A percentile compares a stretch with the other conserved stretches of the same genome.
These are phyloP conservation scores for Strigamia transsilvanica DNA, from an alignment of 2,888 invertebrate species.

Conservation along the genomic window DNA sequence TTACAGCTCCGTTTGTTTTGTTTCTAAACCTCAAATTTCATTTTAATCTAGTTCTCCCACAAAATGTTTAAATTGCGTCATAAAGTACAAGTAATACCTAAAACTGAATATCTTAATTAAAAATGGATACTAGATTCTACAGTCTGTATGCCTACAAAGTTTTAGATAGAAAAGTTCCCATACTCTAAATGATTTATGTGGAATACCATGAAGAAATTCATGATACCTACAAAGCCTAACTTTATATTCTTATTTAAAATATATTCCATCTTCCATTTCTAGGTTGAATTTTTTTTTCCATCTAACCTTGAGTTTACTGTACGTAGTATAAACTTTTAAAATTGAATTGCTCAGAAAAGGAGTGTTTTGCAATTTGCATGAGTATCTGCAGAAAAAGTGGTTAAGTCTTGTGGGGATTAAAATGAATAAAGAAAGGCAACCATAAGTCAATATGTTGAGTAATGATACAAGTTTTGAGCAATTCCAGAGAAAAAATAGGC, in stretches of 20 bases:
- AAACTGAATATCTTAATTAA: not conserved
- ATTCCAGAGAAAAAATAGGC: conserved; percentile 22
- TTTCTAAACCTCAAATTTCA: not conserved
- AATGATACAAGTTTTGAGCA: conserved; percentile 32
- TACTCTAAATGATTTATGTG: not conserved
- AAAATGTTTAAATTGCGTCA: conserved; percentile 43
- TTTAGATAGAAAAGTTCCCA: conserved; percentile 12
- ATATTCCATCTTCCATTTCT: conserved; percentile 18
- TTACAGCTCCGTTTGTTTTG: not conserved
- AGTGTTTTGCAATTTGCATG: not conserved
- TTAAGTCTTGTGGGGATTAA: not conserved
- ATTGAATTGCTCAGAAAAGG: conserved; percentile 20
- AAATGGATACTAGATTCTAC: not conserved
- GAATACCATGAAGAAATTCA: not conserved
- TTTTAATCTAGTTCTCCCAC: not conserved
- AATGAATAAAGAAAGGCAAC: not conserved
- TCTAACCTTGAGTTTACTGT: not conserved
- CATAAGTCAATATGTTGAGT: conserved; percentile 18
- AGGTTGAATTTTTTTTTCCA: not conserved
- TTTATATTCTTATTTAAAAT: conserved; percentile 26
- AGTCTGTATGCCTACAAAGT: conserved; percentile 29
- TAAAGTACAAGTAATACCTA: not conserved
- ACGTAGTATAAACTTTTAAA: conserved; percentile 27
- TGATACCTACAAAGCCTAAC: not conserved
- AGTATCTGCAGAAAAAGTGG: not conserved